Evolutionary conservation across 2,113 vertebrate species (phyloP), one percentile per base, ranked within the genome.

Genomic region (Ranitomeya variabilis): DNA sequence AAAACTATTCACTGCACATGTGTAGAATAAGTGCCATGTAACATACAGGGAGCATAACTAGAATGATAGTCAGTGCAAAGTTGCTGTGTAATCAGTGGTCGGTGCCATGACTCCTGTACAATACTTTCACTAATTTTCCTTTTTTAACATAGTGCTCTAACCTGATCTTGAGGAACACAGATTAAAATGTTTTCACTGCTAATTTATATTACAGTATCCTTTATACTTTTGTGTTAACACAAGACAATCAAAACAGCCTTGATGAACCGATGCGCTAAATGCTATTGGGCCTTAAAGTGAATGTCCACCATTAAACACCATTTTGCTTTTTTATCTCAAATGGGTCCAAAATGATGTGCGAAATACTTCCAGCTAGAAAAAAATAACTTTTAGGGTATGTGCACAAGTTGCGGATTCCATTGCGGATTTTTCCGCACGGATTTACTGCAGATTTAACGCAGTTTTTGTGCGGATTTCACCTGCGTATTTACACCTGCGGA

Each of bases 71-170:
- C 18, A 71, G 13, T 0, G 23, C 23, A 6, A 5, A 31, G 13
- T 15, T 71, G 11, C 23, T 15, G 69, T 26, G 23, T 12, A 16
- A 26, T 69, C 3, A n/a, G 45, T 23, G 51, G 54, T 54, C 21
- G 12, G 21, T 18, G 51, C 18, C 51, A 78, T 13, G 11, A 51
- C 11, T n/a, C 76, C 54, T 55, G 54, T n/a, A 7, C 45, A 26
- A 59, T 59, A 59, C 59, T 80, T 59, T 14, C 55, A 23, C 78
- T 80, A 80, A 80, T 59, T n/a, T 26, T 60, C 4, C 78, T 60
- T 3, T 57, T 55, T 80, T 79, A 79, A 57, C 57, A 79, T 80
- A 80, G 78, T 5, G 12, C 52, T 79, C 51, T 79, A 55, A 79
- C 77, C 54, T 79, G 54, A 79, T 52, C 19, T 8, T 77, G 18